These are phyloP conservation scores for Drosophila nikananu DNA, from an alignment of 1,140 invertebrate species.

Conservation along the genomic window DNA sequence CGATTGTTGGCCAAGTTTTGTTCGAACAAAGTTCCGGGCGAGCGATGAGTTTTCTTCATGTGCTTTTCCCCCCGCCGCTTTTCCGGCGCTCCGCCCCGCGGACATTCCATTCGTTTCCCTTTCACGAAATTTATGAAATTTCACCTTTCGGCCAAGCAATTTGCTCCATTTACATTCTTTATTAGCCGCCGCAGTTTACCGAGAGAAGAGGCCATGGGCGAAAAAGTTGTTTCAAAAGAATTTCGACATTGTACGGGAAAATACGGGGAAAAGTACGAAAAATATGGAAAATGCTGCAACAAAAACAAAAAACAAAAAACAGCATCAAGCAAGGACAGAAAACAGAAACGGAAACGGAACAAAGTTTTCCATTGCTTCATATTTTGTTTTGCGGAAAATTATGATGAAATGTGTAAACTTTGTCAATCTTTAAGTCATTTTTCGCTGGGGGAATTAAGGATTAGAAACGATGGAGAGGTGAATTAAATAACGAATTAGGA, in stretches of 20 bases:
- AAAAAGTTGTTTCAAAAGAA: slow-evolving; percentile 43
- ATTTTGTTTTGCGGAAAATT: background rate
- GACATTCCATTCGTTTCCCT: slow-evolving; percentile 39
- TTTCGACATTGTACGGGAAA: slow-evolving; percentile 9
- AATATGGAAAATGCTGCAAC: slow-evolving; percentile 4
- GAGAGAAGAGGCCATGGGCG: slow-evolving; percentile 4
- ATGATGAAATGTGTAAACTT: slow-evolving; percentile 33
- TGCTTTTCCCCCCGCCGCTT: slow-evolving; percentile 9
- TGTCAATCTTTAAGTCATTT: slow-evolving; percentile 55
- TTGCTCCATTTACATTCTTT: slow-evolving; percentile 83
- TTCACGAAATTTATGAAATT: slow-evolving; percentile 75
- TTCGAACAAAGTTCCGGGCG: slow-evolving; percentile 49
- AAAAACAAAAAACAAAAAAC: slow-evolving; percentile 3
- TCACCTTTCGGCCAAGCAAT: slow-evolving; percentile 79
- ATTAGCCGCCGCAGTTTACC: slow-evolving; percentile 67
- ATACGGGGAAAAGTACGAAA: slow-evolving; percentile 1
- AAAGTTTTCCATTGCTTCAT: slow-evolving; percentile 16
- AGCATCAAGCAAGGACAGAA: slow-evolving; percentile 3
- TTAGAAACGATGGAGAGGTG: background rate
- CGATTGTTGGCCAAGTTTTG: slow-evolving; percentile 43
- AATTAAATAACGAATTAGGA: too few species aligned
- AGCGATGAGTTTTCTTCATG: slow-evolving; percentile 38
- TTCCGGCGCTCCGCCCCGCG: slow-evolving; percentile 23
- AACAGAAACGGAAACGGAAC: slow-evolving; percentile 16
- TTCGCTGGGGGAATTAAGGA: background rate